Conservation (phyloP, 2,797 vertebrate species). For the Varecia variegata region DNA sequence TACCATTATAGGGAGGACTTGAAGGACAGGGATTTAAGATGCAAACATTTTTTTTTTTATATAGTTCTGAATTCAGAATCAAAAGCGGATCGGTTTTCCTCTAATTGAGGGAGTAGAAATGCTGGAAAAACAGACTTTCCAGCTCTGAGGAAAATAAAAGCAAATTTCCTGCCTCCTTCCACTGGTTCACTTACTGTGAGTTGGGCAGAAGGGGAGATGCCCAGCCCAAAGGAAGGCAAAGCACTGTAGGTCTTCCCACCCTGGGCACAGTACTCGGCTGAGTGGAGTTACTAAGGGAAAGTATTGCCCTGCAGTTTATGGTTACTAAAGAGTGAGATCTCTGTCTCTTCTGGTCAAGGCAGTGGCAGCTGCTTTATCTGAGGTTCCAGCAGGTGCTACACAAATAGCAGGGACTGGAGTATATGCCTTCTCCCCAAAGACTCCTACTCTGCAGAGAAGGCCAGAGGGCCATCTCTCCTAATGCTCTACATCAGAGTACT, state of each 20-base stretch:
- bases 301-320: neutral
- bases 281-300: neutral
- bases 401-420: neutral
- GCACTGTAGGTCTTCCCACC: fast-evolving
- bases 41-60: neutral
- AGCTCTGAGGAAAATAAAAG: neutral
- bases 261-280: too few species aligned
- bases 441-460: neutral
- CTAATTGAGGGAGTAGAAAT: neutral
- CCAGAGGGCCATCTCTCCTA: neutral
- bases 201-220: neutral
- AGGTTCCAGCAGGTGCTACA: neutral
- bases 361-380: neutral
- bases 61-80: neutral
- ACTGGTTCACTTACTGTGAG: neutral
- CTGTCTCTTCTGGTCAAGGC: neutral
- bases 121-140: neutral
- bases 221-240: neutral
- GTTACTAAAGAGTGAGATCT: neutral
- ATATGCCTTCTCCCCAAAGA: fast-evolving
- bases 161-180: neutral
- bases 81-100: neutral
- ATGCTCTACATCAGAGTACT: neutral
- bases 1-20: neutral
- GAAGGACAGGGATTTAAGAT: neutral